Conservation (phyloP, 2,113 vertebrate genomes). For the Lagenorhynchus albirostris region DNA sequence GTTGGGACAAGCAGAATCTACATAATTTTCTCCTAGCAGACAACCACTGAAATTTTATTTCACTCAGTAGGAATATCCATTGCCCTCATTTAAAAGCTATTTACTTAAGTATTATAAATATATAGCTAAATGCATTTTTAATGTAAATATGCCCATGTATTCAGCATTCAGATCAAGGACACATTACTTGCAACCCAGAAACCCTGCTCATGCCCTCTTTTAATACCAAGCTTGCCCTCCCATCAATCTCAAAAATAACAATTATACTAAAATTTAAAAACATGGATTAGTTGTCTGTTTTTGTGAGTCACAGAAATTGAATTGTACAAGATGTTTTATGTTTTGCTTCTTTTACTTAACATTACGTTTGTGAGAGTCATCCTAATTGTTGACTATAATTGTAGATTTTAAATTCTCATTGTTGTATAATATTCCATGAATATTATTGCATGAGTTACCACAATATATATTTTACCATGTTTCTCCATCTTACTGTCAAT, state of each 20-base stretch:
- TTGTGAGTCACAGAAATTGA: background rate
- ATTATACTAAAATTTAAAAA: background rate
- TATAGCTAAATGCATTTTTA: background rate
- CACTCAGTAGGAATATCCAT: background rate
- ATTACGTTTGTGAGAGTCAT: background rate
- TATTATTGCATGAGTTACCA: background rate
- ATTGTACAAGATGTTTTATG: background rate
- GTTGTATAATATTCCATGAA: background rate
- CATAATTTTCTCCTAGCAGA: background rate
- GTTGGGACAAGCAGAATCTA: background rate
- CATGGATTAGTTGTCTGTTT: background rate
- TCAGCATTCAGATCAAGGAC: background rate
- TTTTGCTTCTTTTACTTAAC: background rate
- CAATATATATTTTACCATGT: background rate
- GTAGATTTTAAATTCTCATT: background rate
- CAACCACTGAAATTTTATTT: background rate
- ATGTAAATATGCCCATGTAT: background rate
- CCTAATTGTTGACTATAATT: background rate
- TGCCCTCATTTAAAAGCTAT: background rate
- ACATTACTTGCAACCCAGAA: fast-evolving
- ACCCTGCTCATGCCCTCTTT: background rate
- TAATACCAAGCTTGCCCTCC: fast-evolving
- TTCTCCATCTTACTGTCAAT: background rate
- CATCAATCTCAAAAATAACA: background rate
- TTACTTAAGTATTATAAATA: background rate